Base-by-base conservation (phyloP, 2,797 vertebrate genomes). In the Molossus alvarezi region DNA sequence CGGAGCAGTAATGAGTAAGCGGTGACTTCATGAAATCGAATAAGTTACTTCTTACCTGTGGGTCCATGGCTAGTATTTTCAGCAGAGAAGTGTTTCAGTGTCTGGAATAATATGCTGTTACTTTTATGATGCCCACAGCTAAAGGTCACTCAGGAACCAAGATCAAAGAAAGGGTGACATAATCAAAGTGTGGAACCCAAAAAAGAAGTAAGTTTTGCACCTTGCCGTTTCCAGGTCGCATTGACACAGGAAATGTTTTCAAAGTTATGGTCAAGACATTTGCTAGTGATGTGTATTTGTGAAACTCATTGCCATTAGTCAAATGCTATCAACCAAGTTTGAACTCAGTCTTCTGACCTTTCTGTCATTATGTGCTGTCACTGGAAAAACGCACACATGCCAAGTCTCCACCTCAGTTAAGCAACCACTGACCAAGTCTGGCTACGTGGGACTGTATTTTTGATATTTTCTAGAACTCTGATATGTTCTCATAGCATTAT, bases 91-190 rank as follows among this genome's bases (percentile, higher is more conserved):
- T 91, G 33, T 84, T 76, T 88, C 77, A 21, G 37, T 37, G 62
- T 97, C 93, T 95, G 21, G 25, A 95, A 86, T 97, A 96, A 98
- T 75, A 60, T 75, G 88, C 9, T 94, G 5, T 82, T 93, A 67
- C 92, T 90, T 93, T 96, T 96, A 67, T 97, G 67, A 97, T 95
- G 62, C 97, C 93, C 53, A 87, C 98, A 99, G 99, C 99, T 99
- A 90, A 99, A 99, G 98, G 98, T 99, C 98, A 99, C 99, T 98
- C 99, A 99, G 98, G 99, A 99, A 98, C 99, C 99, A 77, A 99
- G 99, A 98, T 99, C 99, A 51, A 99, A 99, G 99, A 99, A 99
- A 98, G 99, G 99, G 92, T 99, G 99, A 48, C 99, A 99, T 95
- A 99, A 99, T 98, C 99, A 99, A 97, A 98, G 99, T 80, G 98